A percentile compares a stretch with the other conserved stretches of the same genome.
Evolutionary conservation across 2,888 invertebrate genomes (phyloP).

Genomic region (Drosophila falleni): DNA sequence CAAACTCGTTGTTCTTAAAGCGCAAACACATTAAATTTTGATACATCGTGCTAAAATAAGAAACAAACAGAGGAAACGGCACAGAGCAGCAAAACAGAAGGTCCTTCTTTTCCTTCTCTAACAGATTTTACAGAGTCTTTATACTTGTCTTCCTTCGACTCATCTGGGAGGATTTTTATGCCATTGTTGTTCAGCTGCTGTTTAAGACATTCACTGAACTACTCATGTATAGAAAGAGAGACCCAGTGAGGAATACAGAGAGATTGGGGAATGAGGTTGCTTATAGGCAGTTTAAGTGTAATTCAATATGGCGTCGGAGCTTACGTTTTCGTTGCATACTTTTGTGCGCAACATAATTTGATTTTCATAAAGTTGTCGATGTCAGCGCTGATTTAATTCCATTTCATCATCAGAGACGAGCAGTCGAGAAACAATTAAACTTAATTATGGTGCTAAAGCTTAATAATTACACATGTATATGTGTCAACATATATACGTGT

Average conservation of each 20-base stretch:
- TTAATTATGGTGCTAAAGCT: conserved; percentile 71
- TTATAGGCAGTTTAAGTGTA: conserved; percentile 76
- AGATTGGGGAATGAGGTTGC: conserved; percentile 11
- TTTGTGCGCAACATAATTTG: conserved; percentile 67
- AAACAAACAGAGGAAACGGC: conserved; percentile 10
- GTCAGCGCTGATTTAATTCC: conserved; percentile 78
- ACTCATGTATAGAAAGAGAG: conserved; percentile 29
- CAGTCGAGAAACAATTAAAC: conserved; percentile 74
- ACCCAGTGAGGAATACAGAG: background rate
- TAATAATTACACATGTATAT: conserved; percentile 20
- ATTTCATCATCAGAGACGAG: conserved; percentile 58
- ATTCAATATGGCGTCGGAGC: conserved; percentile 66
- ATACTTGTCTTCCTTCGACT: background rate
- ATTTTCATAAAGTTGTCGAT: conserved; percentile 79
- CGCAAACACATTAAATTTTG: conserved; percentile 59
- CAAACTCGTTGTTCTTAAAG: conserved; percentile 43
- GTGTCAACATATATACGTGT: conserved; percentile 1
- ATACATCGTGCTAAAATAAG: conserved; percentile 48
- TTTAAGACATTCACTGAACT: conserved; percentile 52
- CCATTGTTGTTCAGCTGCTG: conserved; percentile 46
- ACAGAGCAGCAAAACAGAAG: background rate
- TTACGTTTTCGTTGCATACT: conserved; percentile 68
- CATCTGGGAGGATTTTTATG: conserved; percentile 2
- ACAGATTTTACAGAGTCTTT: conserved; percentile 11
- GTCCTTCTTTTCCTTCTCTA: background rate